Percentiles rank a stretch among this genome's conserved stretches.
These are phyloP conservation scores for Callorhinus ursinus DNA, from an alignment of 2,113 vertebrate genomes.

Conservation along the genomic window DNA sequence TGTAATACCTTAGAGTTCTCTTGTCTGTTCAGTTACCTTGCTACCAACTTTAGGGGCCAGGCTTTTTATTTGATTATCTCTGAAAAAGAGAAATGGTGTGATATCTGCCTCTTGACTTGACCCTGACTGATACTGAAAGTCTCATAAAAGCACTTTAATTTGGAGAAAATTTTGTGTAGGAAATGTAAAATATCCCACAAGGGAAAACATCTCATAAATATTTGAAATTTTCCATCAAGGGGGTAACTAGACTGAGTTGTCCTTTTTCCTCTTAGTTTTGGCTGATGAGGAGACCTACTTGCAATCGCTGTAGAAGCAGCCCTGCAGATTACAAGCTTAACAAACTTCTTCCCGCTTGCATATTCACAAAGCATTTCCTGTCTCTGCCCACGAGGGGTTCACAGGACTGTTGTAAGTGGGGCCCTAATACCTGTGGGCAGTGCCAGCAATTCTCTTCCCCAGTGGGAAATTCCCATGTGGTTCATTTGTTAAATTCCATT, in stretches of 20 bases:
- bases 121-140: background rate
- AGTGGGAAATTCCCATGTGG: background rate
- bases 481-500: background rate
- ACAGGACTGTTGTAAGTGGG: background rate
- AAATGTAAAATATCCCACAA: background rate
- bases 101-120: background rate
- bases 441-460: background rate
- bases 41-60: background rate
- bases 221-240: background rate
- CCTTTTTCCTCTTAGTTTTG: background rate
- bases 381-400: background rate
- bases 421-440: background rate
- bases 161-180: background rate
- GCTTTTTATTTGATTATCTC: background rate
- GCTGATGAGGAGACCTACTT: background rate
- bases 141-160: background rate
- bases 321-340: background rate
- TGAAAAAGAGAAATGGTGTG: background rate
- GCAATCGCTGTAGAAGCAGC: background rate
- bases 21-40: background rate
- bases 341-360: background rate
- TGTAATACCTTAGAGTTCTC: background rate
- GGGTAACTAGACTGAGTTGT: background rate
- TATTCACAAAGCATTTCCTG: background rate
- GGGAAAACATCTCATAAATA: constrained; percentile 18